Conservation (phyloP, 2,797 vertebrate genomes). For the Champsocephalus gunnari region DNA sequence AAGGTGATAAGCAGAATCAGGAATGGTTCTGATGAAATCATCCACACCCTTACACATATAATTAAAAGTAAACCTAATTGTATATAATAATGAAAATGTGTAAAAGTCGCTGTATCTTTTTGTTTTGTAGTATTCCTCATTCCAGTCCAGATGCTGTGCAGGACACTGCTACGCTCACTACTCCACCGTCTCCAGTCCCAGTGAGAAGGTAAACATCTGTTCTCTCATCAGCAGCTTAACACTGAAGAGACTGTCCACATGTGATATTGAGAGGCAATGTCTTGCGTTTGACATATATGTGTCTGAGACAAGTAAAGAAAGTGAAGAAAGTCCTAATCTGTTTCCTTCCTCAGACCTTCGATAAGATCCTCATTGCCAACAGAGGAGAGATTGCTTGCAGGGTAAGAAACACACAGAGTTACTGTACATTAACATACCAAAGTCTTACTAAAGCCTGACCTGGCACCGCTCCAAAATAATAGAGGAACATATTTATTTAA, state of each 20-base stretch:
- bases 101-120: neutral
- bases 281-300: neutral
- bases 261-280: neutral
- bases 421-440: neutral
- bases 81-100: neutral
- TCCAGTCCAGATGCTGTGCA: constrained; percentile 68
- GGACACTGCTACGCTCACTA: constrained; percentile 63
- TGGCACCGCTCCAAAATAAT: neutral
- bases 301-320: neutral
- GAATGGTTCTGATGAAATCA: neutral
- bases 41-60: neutral
- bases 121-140: constrained; percentile 72
- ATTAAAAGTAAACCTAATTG: neutral
- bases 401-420: constrained; percentile 80
- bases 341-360: constrained; percentile 89
- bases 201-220: constrained; percentile 76
- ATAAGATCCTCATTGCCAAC: constrained; percentile 98
- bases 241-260: neutral
- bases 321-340: constrained; percentile 28
- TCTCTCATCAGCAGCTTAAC: neutral
- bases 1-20: neutral
- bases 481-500: neutral
- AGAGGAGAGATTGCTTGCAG: constrained; percentile 99
- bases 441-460: neutral
- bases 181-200: constrained; percentile 64